Evolutionary conservation across 2,797 vertebrate genomes (phyloP).

Genomic region (Neostethus bicornis): DNA sequence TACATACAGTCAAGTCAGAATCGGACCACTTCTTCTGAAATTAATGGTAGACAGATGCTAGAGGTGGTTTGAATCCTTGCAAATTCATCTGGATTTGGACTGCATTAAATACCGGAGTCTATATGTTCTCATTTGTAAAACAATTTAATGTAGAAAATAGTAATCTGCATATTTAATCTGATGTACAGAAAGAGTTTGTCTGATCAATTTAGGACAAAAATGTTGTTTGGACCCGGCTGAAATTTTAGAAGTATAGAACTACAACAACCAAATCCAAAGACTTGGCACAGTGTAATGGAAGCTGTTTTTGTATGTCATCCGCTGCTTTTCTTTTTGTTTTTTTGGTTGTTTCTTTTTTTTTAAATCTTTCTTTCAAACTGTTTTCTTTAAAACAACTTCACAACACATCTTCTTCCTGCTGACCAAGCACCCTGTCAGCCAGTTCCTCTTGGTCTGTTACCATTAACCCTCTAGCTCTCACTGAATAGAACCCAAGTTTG

Average conservation of each 20-base stretch:
- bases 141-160: conserved; percentile 1
- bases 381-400: conserved; percentile 24
- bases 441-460: conserved; percentile 1
- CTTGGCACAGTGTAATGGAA: conserved; percentile 20
- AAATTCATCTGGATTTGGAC: too few relatives aligned
- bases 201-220: too few relatives aligned
- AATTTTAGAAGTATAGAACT: background rate
- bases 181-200: conserved; percentile 8
- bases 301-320: conserved; percentile 14
- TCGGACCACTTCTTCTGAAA: too few relatives aligned
- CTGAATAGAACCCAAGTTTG: conserved; percentile 3
- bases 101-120: too few relatives aligned
- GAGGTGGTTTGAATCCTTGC: too few relatives aligned
- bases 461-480: conserved; percentile 20
- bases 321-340: conserved; percentile 10
- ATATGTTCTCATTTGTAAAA: conserved; percentile 15
- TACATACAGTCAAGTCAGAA: too few relatives aligned
- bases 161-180: conserved; percentile 8
- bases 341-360: conserved; percentile 21
- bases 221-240: too few relatives aligned
- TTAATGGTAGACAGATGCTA: too few relatives aligned
- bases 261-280: background rate
- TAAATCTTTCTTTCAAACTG: background rate
- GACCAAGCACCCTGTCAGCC: conserved; percentile 3
- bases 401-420: conserved; percentile 30